phyloP scores from a whole-genome alignment of 37 sponge, comb jelly and placozoan species.

The Diacarnus erythraeanus region DNA sequence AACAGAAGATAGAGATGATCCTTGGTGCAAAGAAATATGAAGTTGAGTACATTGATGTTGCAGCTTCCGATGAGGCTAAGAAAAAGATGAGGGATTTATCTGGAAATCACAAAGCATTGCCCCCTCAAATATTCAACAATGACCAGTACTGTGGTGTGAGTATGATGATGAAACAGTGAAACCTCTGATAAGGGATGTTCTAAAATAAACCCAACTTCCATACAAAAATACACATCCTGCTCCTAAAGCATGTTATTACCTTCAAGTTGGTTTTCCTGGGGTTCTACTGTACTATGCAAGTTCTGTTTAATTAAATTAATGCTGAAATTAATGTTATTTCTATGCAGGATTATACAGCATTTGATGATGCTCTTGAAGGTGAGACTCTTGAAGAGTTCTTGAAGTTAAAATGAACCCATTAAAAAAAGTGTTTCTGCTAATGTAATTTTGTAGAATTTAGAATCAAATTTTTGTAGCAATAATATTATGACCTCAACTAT shows the following conservation, averaged over 20 bases:
- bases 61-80: constrained; percentile 68
- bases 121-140: constrained; percentile 82
- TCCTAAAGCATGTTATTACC: too few species aligned
- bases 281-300: too few species aligned
- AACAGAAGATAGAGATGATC: constrained; percentile 84
- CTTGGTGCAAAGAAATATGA: constrained; percentile 71
- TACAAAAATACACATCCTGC: too few species aligned
- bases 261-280: too few species aligned
- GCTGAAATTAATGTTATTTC: neutral
- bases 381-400: constrained; percentile 76
- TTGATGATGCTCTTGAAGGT: constrained; percentile 86
- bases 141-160: constrained; percentile 83
- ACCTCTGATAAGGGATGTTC: too few species aligned
- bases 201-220: too few species aligned
- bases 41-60: constrained; percentile 68
- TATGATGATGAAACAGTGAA: neutral
- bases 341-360: constrained; percentile 71
- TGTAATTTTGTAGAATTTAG: too few species aligned
- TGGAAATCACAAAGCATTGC: constrained; percentile 75
- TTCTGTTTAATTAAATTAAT: too few species aligned
- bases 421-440: too few species aligned
- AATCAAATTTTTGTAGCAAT: too few species aligned
- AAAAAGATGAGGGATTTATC: constrained; percentile 72
- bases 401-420: constrained; percentile 70
- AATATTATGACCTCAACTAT: too few species aligned